Evolutionary conservation across 2,888 invertebrate genomes (phyloP), one percentile per base, ranked within the genome.

Genomic region (Drosophila diplacantha): DNA sequence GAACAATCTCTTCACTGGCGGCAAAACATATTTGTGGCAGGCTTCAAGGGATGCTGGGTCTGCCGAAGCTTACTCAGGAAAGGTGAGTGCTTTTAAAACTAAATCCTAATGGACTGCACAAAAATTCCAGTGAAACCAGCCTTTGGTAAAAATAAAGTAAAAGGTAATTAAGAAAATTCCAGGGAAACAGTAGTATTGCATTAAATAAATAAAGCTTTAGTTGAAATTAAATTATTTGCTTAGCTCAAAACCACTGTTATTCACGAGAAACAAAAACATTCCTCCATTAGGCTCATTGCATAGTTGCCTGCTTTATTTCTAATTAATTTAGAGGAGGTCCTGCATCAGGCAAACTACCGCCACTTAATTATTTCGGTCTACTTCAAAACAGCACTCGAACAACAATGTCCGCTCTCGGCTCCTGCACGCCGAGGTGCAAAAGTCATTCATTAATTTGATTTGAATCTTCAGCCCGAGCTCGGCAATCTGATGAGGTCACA

Each of bases 401-500:
- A 61, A 49, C 41, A 31, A 49, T 49, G 61, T 61, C 8, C 34
- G 47, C 39, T 60, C 26, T 4, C 8, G 32, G 16, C 39, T 32
- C 5, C 47, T 35, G 24, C 32, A 29, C 32, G 41, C 49, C 24
- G 18, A 60, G 60, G 60, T 60, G 41, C 31, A 44, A 50, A 53
- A 62, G 26, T 44, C 72, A 38, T 58, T 50, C 65, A 73, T 75
- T 70, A 73, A 73, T 73, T 75, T 59, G 69, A 31, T 64, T 69
- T 61, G 69, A 62, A 39, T 54, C 60, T 63, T 31, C 32, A 32
- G 31, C 38, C 34, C 39, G 64, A 16, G 37, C 57, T 47, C 3
- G 39, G 32, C 34, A 51, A 71, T 66, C 80, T 63, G 76, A 74
- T 66, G 63, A 59, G 72, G 66, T 69, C 72, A 71, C 58, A 59